phyloP scores from a whole-genome alignment of 2,113 vertebrate genomes.

The Grammomys surdaster region DNA sequence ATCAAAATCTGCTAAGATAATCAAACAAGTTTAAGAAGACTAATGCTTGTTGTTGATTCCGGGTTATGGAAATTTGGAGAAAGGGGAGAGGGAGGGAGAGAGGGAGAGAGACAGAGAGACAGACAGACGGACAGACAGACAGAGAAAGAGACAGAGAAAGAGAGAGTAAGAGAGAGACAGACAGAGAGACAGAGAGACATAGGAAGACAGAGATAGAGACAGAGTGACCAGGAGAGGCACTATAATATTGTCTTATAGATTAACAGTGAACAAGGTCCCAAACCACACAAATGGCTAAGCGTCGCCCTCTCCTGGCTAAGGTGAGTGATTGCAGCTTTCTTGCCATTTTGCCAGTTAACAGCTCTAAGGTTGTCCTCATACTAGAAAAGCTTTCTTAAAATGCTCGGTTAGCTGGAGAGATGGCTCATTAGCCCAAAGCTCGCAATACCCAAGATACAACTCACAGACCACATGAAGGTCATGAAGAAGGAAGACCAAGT shows the following conservation, averaged over 20 bases:
- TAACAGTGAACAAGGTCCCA: neutral
- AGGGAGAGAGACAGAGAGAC: too few relatives aligned
- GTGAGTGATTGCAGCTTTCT: neutral
- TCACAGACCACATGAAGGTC: too few relatives aligned
- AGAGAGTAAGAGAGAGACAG: too few relatives aligned
- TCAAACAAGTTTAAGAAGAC: conserved; percentile 29
- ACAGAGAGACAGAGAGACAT: too few relatives aligned
- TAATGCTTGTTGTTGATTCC: neutral
- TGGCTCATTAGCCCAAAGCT: too few relatives aligned
- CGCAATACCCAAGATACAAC: too few relatives aligned
- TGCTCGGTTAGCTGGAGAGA: neutral
- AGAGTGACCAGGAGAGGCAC: too few relatives aligned
- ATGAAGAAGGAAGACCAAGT: too few relatives aligned
- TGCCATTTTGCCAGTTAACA: neutral
- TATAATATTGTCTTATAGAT: neutral
- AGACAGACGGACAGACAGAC: too few relatives aligned
- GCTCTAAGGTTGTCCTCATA: neutral
- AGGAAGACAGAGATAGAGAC: too few relatives aligned
- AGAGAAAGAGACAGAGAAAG: too few relatives aligned
- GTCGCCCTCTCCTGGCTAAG: conserved; percentile 33
- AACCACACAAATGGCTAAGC: conserved; percentile 34
- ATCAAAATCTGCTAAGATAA: neutral
- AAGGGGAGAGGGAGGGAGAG: too few relatives aligned
- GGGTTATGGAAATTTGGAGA: neutral
- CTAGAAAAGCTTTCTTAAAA: conserved; percentile 7